phyloP scores from a whole-genome alignment of 2,113 vertebrate genomes.

The Engystomops pustulosus region DNA sequence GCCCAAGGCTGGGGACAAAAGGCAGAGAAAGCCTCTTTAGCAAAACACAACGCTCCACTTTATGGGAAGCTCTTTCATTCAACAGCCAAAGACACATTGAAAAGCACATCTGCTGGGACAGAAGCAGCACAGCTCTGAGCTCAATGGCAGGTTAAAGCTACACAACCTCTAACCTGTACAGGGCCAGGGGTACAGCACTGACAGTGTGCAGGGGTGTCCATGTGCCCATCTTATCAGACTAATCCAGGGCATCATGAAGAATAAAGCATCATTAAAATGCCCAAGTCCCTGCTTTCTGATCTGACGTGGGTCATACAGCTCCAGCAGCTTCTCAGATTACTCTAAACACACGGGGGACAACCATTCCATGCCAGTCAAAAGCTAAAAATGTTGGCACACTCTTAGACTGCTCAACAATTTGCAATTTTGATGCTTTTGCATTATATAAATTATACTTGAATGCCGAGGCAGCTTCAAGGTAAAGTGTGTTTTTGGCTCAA shows the following conservation, averaged over 20 bases:
- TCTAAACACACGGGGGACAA: too few relatives aligned
- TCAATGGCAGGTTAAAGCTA: conserved; percentile 14
- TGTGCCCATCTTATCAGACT: not conserved
- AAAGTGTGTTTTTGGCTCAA: too few relatives aligned
- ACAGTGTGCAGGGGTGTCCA: too few relatives aligned
- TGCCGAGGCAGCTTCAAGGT: too few relatives aligned
- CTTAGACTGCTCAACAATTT: too few relatives aligned
- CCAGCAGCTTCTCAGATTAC: too few relatives aligned
- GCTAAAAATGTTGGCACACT: too few relatives aligned
- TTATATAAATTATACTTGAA: too few relatives aligned
- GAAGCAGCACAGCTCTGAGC: not conserved
- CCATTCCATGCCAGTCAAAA: too few relatives aligned
- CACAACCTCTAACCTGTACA: not conserved
- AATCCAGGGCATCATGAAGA: not conserved
- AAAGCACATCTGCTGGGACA: conserved; percentile 32
- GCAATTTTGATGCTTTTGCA: too few relatives aligned
- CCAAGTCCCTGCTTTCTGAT: too few relatives aligned
- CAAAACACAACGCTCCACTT: conserved; percentile 25
- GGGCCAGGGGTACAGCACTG: not conserved
- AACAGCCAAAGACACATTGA: not conserved
- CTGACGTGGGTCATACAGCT: too few relatives aligned
- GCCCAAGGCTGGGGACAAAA: conserved; percentile 39
- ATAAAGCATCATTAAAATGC: not conserved
- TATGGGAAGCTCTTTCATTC: conserved; percentile 31
- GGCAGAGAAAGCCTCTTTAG: conserved; percentile 34